Evolutionary conservation across 2,113 vertebrate species (phyloP), one percentile per base, ranked within the genome.

Genomic region (Hydropotes inermis): DNA sequence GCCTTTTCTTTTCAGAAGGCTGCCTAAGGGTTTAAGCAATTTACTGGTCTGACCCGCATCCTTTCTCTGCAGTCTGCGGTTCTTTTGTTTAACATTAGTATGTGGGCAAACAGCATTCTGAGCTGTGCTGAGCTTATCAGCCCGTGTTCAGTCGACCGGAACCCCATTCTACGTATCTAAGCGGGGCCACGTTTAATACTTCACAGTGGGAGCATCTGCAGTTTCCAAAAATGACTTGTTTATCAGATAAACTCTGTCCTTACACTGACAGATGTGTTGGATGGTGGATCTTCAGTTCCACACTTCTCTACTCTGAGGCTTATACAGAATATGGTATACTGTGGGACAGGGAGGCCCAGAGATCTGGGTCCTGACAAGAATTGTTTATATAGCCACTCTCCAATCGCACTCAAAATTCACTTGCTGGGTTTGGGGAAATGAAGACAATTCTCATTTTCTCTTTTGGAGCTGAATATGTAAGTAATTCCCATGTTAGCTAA

Each of bases 11-110:
- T 99, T 99, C 99, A 99, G 98, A 97, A 99, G 98, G 98, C 98
- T 98, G 99, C 99, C 99, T 99, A 98, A 99, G 99, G 99, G 98
- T 99, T 99, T 99, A 99, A 99, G 99, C 99, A 99, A 99, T 99
- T 99, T 99, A 98, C 99, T 99, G 98, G 99, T 98, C 99, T 99
- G 99, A 99, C 99, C 98, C 13, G 98, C 98, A 98, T 99, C 98
- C 98, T 98, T 99, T 99, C 98, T 99, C 98, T 99, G 99, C 99
- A 98, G 98, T 99, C 98, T 99, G 98, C 98, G 98, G 98, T 98
- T 99, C 99, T 99, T 99, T 99, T 99, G 99, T 99, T 99, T 99
- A 99, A 99, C 98, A 99, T 99, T 99, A 99, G 98, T 99, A 98
- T 99, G 99, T 99, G 99, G 99, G 99, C 99, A 99, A 99, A 99